A percentile compares a stretch with the other conserved stretches of the same genome.
phyloP scores from a whole-genome alignment of 2,888 invertebrate genomes.

The Artemia sinica region DNA sequence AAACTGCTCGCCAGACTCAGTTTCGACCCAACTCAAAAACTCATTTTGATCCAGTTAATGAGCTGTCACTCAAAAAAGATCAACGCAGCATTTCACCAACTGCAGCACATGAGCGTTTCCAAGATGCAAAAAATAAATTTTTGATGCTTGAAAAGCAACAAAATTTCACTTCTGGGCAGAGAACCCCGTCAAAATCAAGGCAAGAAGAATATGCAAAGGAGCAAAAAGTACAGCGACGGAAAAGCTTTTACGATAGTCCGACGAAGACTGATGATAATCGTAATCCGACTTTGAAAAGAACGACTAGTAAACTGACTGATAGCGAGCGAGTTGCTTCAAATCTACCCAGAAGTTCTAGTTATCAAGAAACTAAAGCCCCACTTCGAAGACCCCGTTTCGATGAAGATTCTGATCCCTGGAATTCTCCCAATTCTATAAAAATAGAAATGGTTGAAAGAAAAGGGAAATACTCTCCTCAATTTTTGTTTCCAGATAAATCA shows the following conservation, averaged over 20 bases:
- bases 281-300: neutral
- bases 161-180: neutral
- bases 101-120: conserved; percentile 8
- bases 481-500: neutral
- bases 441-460: conserved; percentile 9
- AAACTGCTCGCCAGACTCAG: neutral
- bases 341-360: neutral
- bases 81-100: neutral
- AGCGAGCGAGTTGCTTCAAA: neutral
- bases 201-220: neutral
- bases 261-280: neutral
- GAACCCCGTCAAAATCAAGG: neutral
- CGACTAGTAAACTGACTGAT: neutral
- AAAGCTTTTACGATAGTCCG: conserved; percentile 9
- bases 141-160: conserved; percentile 1
- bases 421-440: neutral
- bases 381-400: neutral
- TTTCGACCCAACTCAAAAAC: neutral
- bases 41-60: neutral
- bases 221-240: conserved; percentile 6
- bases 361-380: neutral
- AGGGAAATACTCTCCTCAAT: conserved; percentile 5
- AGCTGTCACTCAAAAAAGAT: neutral
- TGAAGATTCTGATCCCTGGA: neutral
- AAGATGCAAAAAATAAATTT: neutral